A percentile compares a stretch with the other conserved stretches of the same genome.
phyloP scores from a whole-genome alignment of 1,140 invertebrate genomes.

The Plectrocnemia conspersa region DNA sequence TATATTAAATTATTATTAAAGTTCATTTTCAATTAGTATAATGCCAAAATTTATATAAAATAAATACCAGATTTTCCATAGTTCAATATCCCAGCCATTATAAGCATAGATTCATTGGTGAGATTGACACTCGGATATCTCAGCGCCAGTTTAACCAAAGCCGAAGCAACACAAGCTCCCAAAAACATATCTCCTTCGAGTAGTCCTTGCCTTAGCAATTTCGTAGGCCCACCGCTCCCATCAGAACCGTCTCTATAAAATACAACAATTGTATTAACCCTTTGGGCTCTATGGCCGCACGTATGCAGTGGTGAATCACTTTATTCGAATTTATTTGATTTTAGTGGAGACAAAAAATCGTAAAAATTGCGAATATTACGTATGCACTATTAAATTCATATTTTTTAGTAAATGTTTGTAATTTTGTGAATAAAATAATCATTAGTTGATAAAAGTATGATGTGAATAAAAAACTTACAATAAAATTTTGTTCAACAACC shows the following conservation, averaged over 20 bases:
- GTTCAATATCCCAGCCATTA: slow-evolving; percentile 71
- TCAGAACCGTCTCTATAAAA: slow-evolving; percentile 23
- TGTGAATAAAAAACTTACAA: too few relatives aligned
- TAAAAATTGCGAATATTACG: too few relatives aligned
- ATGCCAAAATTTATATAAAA: background rate
- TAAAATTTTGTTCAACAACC: too few relatives aligned
- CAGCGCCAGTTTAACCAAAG: slow-evolving; percentile 86
- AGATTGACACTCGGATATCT: slow-evolving; percentile 47
- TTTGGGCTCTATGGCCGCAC: too few relatives aligned
- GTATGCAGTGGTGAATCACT: too few relatives aligned
- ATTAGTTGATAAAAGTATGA: too few relatives aligned
- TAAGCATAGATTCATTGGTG: slow-evolving; percentile 51
- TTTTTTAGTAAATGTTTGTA: too few relatives aligned
- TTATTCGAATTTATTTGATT: too few relatives aligned
- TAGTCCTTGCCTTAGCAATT: slow-evolving; percentile 77
- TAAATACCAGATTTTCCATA: slow-evolving; percentile 62
- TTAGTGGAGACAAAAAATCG: too few relatives aligned
- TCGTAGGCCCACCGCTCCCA: slow-evolving; percentile 12
- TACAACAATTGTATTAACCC: too few relatives aligned
- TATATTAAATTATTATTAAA: slow-evolving; percentile 1
- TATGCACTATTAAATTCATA: too few relatives aligned
- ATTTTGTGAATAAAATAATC: too few relatives aligned
- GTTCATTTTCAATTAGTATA: background rate
- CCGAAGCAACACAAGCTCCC: slow-evolving; percentile 84
- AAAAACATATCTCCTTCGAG: slow-evolving; percentile 96